Evolutionary conservation across 2,113 vertebrate genomes (phyloP).

Genomic region (Entomyzon cyanotis): DNA sequence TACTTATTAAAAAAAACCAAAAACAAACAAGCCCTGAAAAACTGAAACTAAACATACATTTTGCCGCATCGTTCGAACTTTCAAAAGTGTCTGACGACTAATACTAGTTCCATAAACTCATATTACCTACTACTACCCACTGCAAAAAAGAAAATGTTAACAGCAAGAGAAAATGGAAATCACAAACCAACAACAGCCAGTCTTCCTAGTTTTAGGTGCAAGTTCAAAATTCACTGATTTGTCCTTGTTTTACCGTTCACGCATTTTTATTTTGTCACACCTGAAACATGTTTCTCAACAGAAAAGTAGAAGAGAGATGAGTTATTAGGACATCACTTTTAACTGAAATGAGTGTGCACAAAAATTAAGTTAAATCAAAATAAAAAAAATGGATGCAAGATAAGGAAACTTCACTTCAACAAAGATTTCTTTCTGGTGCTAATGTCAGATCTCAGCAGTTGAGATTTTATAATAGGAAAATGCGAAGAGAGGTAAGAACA

Average conservation of each 20-base stretch:
- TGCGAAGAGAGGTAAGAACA: neutral
- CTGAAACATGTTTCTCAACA: neutral
- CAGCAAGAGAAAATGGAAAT: neutral
- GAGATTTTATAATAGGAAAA: neutral
- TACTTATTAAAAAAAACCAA: neutral
- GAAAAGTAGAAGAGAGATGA: neutral
- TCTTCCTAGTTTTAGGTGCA: neutral
- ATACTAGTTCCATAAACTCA: neutral
- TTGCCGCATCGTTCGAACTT: neutral
- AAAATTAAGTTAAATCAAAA: neutral
- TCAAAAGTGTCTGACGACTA: neutral
- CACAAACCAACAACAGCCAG: neutral
- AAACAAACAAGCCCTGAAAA: rapidly evolving
- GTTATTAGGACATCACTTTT: neutral
- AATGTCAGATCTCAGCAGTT: neutral
- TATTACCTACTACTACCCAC: neutral
- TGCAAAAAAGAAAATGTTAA: neutral
- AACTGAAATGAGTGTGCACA: neutral
- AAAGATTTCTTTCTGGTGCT: neutral
- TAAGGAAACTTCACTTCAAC: neutral
- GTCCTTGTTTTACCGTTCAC: neutral
- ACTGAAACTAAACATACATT: neutral
- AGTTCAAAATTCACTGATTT: neutral
- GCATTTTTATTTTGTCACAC: neutral
- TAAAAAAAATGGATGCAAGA: neutral